phyloP scores from a whole-genome alignment of 2,113 vertebrate species.

The Nesogale talazaci region DNA sequence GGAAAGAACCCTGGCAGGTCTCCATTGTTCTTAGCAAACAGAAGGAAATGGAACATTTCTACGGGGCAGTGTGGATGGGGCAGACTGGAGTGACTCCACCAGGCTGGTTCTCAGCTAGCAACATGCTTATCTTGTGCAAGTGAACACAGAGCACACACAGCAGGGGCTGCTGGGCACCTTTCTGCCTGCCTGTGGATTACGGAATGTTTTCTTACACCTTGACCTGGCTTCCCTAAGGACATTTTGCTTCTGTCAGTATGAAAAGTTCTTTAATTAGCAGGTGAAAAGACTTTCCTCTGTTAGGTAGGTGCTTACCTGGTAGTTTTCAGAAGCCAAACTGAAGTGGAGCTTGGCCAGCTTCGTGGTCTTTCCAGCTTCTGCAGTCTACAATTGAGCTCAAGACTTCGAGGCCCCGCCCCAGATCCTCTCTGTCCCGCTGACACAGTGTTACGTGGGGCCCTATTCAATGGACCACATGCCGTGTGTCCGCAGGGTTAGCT shows the following conservation, averaged over 20 bases:
- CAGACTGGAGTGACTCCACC: not conserved
- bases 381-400: no score
- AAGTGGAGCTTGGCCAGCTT: not conserved
- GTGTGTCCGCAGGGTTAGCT: not conserved
- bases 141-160: not conserved
- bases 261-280: not conserved
- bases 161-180: not conserved
- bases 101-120: not conserved
- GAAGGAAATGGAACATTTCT: conserved; percentile 51
- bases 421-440: not conserved
- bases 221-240: conserved; percentile 21
- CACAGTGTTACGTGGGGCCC: accelerated
- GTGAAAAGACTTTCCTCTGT: not conserved
- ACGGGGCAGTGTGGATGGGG: not conserved
- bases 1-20: not conserved
- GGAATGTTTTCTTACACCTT: not conserved
- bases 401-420: no score
- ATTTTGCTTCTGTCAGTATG: not conserved
- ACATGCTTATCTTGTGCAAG: not conserved
- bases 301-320: not conserved
- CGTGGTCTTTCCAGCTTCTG: not conserved
- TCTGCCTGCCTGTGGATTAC: not conserved
- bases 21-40: not conserved
- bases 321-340: not conserved
- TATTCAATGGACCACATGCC: accelerated